phyloP scores from a whole-genome alignment of 2,888 invertebrate species.

The Alcis repandata region DNA sequence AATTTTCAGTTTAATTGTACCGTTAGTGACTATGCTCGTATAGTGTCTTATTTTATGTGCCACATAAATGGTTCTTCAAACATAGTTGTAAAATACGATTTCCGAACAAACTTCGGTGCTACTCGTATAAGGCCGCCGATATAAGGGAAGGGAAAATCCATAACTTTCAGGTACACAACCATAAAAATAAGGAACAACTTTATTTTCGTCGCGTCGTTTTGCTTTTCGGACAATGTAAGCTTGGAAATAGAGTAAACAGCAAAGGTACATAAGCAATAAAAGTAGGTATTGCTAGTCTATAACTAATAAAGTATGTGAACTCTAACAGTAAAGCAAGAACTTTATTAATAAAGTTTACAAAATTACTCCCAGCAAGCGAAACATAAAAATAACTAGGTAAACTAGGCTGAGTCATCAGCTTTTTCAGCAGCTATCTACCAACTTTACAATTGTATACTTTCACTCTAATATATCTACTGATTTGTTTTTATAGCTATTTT shows the following conservation, averaged over 20 bases:
- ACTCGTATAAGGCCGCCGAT: conserved; percentile 29
- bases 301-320: too few relatives aligned
- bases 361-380: background rate
- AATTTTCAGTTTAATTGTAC: conserved; percentile 2
- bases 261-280: conserved; percentile 37
- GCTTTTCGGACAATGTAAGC: conserved; percentile 60
- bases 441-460: too few relatives aligned
- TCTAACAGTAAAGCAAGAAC: background rate
- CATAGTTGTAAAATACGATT: conserved; percentile 21
- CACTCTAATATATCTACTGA: too few relatives aligned
- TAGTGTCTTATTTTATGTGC: background rate
- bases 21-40: background rate
- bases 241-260: conserved; percentile 67
- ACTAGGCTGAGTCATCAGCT: too few relatives aligned
- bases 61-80: background rate
- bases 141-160: conserved; percentile 38
- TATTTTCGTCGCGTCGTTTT: conserved; percentile 60
- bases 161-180: conserved; percentile 49
- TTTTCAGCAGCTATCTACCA: too few relatives aligned
- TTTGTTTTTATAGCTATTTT: background rate
- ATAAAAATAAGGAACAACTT: conserved; percentile 60
- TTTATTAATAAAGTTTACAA: background rate
- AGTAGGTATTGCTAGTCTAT: conserved; percentile 5
- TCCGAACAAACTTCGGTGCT: conserved; percentile 36
- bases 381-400: background rate